Base-by-base conservation (phyloP, 2,113 vertebrate species). In the Microcebus ravelobensis region DNA sequence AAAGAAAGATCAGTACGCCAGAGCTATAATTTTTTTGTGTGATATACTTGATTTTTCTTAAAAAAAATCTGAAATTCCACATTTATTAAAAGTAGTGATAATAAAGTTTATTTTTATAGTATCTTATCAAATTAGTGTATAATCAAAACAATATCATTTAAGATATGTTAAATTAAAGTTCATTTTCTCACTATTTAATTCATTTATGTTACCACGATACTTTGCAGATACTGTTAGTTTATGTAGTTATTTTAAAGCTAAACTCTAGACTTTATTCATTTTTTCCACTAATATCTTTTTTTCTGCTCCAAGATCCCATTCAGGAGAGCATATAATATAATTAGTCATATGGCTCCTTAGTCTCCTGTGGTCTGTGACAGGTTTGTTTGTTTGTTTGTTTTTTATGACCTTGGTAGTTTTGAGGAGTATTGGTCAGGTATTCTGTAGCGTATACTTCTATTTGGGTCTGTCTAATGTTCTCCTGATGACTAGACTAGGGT, bases 81-180 rank as follows among this genome's bases (percentile, higher is more conserved):
- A 48, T 70, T 82, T 79, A 83, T 21, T 92, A 76, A 88, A 92
- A 91, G 73, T 77, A 89, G 15, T 90, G 23, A 65, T 57, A 25
- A 21, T 92, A 84, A 91, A 88, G 12, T 76, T 63, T 65, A 81
- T 76, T 87, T 95, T 92, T 96, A 15, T 61, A 79, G 20, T 73
- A 61, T 86, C 92, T 90, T 80, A 67, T 77, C 29, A 89, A 83
- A 39, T 74, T 80, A 94, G 34, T 6, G 1, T 61, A 27, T 55
- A 48, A 77, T 2, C 18, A 77, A 94, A 93, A 45, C 5, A 88
- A 31, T 36, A 73, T 48, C 12, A 93, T 52, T 89, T 84, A 52
- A 57, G 8, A 17, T 42, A 70, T 48, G 14, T 48, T 4, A 90
- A 67, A 85, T 74, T 92, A 68, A 39, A 68, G 7, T 92, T 89